A percentile compares a stretch with the other conserved stretches of the same genome.
These are phyloP conservation scores for Lepidotrigona ventralis DNA, from an alignment of 1,140 invertebrate genomes.

Conservation along the genomic window DNA sequence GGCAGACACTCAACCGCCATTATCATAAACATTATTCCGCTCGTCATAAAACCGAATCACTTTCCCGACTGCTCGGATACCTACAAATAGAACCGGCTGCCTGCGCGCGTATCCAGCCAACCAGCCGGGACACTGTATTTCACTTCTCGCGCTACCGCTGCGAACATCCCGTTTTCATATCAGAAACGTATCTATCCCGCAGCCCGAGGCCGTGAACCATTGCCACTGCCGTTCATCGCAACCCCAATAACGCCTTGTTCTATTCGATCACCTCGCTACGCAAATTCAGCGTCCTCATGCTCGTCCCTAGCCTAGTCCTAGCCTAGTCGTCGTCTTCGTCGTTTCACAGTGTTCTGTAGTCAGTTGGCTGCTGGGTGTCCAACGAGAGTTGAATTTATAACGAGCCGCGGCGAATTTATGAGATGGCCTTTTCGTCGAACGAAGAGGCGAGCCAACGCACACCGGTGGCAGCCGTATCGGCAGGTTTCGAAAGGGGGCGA, in stretches of 20 bases:
- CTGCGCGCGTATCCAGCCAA: background rate
- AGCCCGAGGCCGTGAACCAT: background rate
- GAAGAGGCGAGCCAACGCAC: conserved; percentile 20
- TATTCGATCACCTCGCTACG: conserved; percentile 22
- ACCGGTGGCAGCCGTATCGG: background rate
- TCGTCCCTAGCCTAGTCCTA: too few relatives aligned
- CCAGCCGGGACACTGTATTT: background rate
- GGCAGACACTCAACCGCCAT: background rate
- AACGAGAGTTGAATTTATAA: conserved; percentile 69
- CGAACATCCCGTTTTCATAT: background rate
- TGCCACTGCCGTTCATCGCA: background rate
- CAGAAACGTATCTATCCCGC: conserved; percentile 2
- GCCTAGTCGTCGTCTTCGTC: background rate
- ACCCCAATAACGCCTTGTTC: conserved; percentile 1
- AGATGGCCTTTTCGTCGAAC: conserved; percentile 60
- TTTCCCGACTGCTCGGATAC: background rate
- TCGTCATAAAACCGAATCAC: background rate
- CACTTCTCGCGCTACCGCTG: background rate
- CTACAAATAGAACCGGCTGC: background rate
- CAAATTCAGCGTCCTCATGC: conserved; percentile 20
- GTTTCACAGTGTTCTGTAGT: background rate
- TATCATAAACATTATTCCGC: background rate
- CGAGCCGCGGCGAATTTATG: conserved; percentile 66
- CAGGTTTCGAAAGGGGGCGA: background rate
- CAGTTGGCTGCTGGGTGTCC: conserved; percentile 40